Percentiles rank a stretch among this genome's conserved stretches.
Evolutionary conservation across 2,113 vertebrate genomes (phyloP).

Genomic region (Grammomys surdaster): DNA sequence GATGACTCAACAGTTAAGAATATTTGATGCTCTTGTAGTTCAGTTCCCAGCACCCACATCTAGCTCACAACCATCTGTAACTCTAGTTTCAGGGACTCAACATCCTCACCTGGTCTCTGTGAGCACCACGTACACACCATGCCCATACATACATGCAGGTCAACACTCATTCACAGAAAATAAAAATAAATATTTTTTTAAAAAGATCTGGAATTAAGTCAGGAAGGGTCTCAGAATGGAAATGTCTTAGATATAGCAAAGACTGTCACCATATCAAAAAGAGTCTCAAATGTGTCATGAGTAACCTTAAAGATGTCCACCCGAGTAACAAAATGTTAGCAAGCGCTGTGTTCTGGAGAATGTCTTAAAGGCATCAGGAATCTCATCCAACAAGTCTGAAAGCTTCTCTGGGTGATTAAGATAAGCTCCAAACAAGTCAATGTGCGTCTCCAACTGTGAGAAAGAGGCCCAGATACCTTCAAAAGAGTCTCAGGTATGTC

Average conservation of each 20-base stretch:
- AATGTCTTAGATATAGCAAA: constrained; percentile 21
- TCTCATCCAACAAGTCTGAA: constrained; percentile 26
- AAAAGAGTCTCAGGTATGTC: constrained; percentile 24
- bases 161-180: background rate
- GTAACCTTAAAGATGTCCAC: background rate
- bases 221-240: constrained; percentile 16
- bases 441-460: background rate
- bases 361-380: constrained; percentile 19
- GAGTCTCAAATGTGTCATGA: background rate
- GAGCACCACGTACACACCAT: background rate
- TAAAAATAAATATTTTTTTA: background rate
- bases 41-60: background rate
- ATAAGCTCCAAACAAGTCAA: constrained; percentile 19
- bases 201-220: constrained; percentile 1
- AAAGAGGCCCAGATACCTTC: constrained; percentile 8
- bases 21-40: background rate
- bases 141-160: background rate
- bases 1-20: background rate
- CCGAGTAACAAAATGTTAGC: background rate
- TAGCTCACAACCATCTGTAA: background rate
- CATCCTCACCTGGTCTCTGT: background rate
- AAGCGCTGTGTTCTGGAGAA: background rate
- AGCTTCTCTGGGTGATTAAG: constrained; percentile 17
- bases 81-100: background rate
- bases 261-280: constrained; percentile 39